phyloP scores from a whole-genome alignment of 1,140 invertebrate genomes.

The Scaptomyza pallida region DNA sequence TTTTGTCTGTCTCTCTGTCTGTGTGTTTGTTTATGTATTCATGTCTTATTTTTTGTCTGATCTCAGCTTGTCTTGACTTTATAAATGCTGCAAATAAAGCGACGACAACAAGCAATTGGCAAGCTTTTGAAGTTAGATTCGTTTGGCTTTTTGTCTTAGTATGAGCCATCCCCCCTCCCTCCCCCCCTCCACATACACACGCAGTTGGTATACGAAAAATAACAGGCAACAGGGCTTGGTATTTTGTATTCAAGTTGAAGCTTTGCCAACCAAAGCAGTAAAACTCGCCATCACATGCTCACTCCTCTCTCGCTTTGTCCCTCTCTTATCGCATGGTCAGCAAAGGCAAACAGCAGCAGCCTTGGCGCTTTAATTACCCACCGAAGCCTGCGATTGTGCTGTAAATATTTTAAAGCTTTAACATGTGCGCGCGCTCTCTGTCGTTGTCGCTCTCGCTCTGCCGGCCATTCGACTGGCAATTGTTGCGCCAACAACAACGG shows the following conservation, averaged over 20 bases:
- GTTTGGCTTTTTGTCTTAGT: conserved; percentile 46
- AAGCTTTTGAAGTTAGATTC: conserved; percentile 45
- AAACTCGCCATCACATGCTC: not conserved
- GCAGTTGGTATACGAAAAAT: conserved; percentile 29
- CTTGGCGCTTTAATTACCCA: conserved; percentile 44
- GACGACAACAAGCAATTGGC: conserved; percentile 34
- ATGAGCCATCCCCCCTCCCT: conserved; percentile 11
- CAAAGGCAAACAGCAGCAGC: conserved; percentile 12
- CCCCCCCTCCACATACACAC: not conserved
- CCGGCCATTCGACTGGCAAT: conserved; percentile 41
- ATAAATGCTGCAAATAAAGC: conserved; percentile 22
- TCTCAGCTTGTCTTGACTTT: conserved; percentile 22
- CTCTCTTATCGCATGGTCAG: conserved; percentile 1
- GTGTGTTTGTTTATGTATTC: not conserved
- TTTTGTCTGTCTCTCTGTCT: no score
- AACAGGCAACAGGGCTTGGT: conserved; percentile 40
- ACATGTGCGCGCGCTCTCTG: conserved; percentile 11
- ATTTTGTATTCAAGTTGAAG: conserved; percentile 47
- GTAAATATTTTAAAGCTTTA: conserved; percentile 46
- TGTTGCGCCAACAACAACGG: conserved; percentile 39
- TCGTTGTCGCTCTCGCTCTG: not conserved
- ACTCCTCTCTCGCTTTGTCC: not conserved
- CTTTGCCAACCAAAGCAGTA: conserved; percentile 24
- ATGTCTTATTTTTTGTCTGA: conserved; percentile 31
- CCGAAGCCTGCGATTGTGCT: conserved; percentile 13